phyloP scores from a whole-genome alignment of 2,888 invertebrate species.

The Bibio marci region DNA sequence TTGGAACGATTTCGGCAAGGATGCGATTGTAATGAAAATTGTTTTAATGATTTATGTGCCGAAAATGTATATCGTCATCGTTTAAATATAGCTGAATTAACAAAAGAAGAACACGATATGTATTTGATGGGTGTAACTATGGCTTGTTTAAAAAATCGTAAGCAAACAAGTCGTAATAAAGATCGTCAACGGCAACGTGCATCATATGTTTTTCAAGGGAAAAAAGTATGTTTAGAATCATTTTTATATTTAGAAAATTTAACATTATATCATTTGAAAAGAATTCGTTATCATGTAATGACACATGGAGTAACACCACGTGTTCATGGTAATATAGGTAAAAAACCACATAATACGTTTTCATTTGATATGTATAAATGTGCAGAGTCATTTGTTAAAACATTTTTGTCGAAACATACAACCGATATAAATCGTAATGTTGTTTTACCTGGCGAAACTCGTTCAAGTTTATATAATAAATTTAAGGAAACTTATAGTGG shows the following conservation, averaged over 20 bases:
- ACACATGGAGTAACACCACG: constrained; percentile 62
- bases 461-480: constrained; percentile 51
- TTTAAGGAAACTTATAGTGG: too few relatives aligned
- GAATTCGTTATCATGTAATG: constrained; percentile 61
- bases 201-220: constrained; percentile 61
- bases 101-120: constrained; percentile 70
- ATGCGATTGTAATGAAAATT: constrained; percentile 63
- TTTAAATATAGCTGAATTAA: constrained; percentile 60
- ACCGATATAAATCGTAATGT: constrained; percentile 35
- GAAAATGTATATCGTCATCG: constrained; percentile 60
- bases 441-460: constrained; percentile 34
- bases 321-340: constrained; percentile 63
- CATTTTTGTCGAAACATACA: constrained; percentile 46
- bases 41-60: constrained; percentile 55
- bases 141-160: constrained; percentile 52
- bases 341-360: constrained; percentile 65
- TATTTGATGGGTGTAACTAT: constrained; percentile 72
- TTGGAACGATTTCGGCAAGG: constrained; percentile 50
- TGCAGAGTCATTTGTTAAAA: constrained; percentile 58
- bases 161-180: constrained; percentile 49
- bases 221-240: constrained; percentile 59
- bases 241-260: constrained; percentile 65
- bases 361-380: constrained; percentile 62
- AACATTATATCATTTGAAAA: constrained; percentile 59
- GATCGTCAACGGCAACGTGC: constrained; percentile 53